phyloP scores from a whole-genome alignment of 2,888 invertebrate species.

The Chelonus formosanus region DNA sequence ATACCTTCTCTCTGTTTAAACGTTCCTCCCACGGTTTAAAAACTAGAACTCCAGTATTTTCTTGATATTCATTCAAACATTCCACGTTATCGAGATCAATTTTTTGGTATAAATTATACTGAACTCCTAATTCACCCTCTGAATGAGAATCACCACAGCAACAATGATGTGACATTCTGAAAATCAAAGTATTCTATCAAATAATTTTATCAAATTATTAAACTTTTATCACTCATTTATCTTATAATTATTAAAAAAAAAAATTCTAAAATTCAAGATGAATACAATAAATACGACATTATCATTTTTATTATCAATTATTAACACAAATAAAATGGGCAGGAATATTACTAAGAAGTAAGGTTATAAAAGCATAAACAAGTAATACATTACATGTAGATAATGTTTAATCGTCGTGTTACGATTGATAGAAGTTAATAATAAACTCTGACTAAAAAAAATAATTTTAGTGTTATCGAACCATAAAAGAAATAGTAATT shows the following conservation, averaged over 20 bases:
- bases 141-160: slow-evolving; percentile 52
- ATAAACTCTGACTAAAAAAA: no score
- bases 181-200: slow-evolving; percentile 4
- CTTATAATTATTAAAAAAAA: neutral
- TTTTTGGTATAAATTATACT: slow-evolving; percentile 87
- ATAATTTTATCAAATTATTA: neutral
- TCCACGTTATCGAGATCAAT: slow-evolving; percentile 87
- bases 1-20: slow-evolving; percentile 78
- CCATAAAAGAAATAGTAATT: no score
- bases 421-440: no score
- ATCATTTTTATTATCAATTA: no score
- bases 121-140: slow-evolving; percentile 73
- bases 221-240: neutral
- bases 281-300: neutral
- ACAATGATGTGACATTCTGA: slow-evolving; percentile 52
- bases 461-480: no score
- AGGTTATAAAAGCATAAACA: no score
- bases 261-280: neutral
- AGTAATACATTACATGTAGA: no score
- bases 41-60: slow-evolving; percentile 86
- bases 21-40: slow-evolving; percentile 94
- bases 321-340: no score
- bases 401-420: no score
- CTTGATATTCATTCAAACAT: slow-evolving; percentile 88
- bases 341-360: no score